A percentile compares a stretch with the other conserved stretches of the same genome.
Conservation (phyloP, 1,140 invertebrate species). For the Tetragnatha versicolor region DNA sequence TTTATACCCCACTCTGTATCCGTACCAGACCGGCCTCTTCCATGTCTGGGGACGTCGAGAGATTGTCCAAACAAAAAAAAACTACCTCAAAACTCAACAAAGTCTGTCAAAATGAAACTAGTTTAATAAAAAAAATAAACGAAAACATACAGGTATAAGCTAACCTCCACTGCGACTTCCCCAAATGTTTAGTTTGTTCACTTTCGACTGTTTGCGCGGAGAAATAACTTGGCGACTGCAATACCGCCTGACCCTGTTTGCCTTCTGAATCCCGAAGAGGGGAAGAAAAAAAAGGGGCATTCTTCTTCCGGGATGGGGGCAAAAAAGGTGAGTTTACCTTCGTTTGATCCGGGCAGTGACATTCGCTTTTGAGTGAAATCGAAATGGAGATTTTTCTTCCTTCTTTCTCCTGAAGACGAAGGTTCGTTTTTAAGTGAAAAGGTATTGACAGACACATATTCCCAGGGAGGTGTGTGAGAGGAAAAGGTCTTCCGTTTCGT, state of each 20-base stretch:
- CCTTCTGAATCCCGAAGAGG: neutral
- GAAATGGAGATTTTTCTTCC: neutral
- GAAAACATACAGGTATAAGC: neutral
- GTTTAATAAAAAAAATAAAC: neutral
- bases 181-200: constrained; percentile 26
- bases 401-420: neutral
- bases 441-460: no score
- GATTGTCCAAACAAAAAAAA: no score
- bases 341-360: neutral
- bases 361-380: constrained; percentile 1
- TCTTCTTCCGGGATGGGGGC: neutral
- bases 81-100: no score
- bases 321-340: neutral
- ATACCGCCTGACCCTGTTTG: constrained; percentile 2
- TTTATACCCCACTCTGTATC: no score
- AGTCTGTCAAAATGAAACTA: constrained; percentile 20
- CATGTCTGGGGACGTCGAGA: no score
- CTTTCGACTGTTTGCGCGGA: constrained; percentile 28
- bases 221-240: constrained; percentile 24
- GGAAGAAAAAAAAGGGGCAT: neutral
- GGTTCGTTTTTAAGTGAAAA: no score
- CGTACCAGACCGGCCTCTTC: no score
- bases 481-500: no score
- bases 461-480: no score
- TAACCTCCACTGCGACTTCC: neutral